Percentiles rank a stretch among this genome's conserved stretches.
phyloP scores from a whole-genome alignment of 2,113 vertebrate species.

The Prochilodus magdalenae region DNA sequence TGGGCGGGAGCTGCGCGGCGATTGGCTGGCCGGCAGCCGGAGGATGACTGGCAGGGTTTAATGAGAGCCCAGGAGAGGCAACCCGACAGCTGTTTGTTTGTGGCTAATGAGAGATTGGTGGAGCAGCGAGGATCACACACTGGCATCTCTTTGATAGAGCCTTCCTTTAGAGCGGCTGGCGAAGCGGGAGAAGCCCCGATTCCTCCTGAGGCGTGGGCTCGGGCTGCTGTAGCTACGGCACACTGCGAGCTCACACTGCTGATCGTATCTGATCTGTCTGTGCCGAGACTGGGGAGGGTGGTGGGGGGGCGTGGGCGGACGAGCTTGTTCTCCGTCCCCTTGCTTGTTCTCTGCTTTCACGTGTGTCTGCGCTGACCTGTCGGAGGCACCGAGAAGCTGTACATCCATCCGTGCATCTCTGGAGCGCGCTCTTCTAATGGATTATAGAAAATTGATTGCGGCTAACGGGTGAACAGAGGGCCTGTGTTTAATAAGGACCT shows the following conservation, averaged over 20 bases:
- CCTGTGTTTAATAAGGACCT: constrained; percentile 67
- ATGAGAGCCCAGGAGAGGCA: constrained; percentile 79
- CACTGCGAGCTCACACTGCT: background rate
- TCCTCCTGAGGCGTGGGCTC: constrained; percentile 67
- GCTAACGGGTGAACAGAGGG: constrained; percentile 60
- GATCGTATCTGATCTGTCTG: constrained; percentile 26
- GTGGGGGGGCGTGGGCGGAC: constrained; percentile 13
- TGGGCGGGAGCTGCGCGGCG: constrained; percentile 69
- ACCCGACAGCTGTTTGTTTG: constrained; percentile 80
- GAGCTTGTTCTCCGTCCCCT: constrained; percentile 53
- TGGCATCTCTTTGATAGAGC: constrained; percentile 73
- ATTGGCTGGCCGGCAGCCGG: constrained; percentile 71
- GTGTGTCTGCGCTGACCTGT: background rate
- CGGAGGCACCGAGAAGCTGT: background rate
- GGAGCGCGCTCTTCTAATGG: background rate
- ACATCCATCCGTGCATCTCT: background rate
- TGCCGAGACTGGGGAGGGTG: background rate
- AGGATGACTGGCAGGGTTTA: constrained; percentile 77
- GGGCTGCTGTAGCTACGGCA: constrained; percentile 47
- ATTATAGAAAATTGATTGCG: constrained; percentile 65
- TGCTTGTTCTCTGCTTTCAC: background rate
- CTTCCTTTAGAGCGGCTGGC: constrained; percentile 64
- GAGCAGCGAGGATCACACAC: constrained; percentile 73
- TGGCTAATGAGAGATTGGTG: constrained; percentile 79
- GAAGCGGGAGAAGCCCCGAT: constrained; percentile 67